Conservation (phyloP, 2,113 vertebrate genomes). For the Pelecanus crispus region DNA sequence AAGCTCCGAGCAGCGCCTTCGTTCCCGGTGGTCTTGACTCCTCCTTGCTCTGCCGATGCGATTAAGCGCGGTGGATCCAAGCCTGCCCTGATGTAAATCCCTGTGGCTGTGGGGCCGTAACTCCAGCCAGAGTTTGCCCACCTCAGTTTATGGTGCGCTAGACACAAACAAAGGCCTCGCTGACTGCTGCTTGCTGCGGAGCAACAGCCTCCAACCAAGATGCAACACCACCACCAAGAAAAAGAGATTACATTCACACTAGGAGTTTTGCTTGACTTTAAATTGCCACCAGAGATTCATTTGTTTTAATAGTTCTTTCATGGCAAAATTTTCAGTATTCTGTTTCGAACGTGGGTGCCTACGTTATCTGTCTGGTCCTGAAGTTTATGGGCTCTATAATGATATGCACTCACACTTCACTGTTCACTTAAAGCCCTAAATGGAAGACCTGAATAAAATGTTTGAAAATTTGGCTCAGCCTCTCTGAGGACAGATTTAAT, state of each 20-base stretch:
- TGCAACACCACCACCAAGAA: neutral
- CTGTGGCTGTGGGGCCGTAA: accelerated
- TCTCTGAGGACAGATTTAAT: neutral
- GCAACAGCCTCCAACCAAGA: neutral
- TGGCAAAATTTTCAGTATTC: neutral
- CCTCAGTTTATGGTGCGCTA: neutral
- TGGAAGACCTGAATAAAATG: neutral
- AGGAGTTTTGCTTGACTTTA: neutral
- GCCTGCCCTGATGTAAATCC: neutral
- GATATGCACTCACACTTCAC: neutral
- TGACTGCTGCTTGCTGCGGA: neutral
- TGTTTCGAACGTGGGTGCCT: neutral
- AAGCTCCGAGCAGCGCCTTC: neutral
- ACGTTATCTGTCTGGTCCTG: neutral
- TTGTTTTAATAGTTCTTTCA: neutral
- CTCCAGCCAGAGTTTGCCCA: neutral
- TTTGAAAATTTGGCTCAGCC: neutral
- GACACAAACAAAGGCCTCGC: neutral
- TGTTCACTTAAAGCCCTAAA: neutral
- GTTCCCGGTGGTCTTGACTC: neutral
- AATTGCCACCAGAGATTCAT: neutral
- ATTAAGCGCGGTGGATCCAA: neutral
- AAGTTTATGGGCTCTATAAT: neutral
- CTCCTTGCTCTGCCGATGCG: neutral
- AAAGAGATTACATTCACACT: neutral